Conservation (phyloP, 2,797 vertebrate species). For the Myotis planiceps region DNA sequence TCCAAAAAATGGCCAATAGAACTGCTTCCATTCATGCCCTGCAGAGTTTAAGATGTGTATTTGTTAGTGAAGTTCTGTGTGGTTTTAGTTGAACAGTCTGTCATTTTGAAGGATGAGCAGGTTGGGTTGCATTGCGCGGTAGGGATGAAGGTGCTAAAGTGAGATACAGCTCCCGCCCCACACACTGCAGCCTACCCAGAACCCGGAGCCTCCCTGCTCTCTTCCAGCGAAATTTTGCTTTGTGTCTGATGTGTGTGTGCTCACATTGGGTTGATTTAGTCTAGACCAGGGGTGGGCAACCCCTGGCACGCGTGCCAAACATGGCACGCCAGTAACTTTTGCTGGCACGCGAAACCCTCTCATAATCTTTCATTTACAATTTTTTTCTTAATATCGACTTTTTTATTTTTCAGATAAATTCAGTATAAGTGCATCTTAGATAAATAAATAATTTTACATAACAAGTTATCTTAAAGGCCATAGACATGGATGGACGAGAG, state of each 20-base stretch:
- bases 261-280: background rate
- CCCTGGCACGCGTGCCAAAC: no score
- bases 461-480: no score
- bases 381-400: no score
- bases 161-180: fast-evolving
- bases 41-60: background rate
- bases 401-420: no score
- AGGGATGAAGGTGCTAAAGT: background rate
- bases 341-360: no score
- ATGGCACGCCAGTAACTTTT: no score
- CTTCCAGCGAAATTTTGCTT: background rate
- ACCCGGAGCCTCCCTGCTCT: background rate
- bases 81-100: background rate
- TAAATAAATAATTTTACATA: no score
- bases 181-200: fast-evolving
- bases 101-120: background rate
- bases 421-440: no score
- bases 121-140: fast-evolving
- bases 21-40: background rate
- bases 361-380: no score
- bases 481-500: no score
- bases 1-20: background rate
- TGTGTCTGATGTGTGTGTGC: background rate
- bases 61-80: background rate
- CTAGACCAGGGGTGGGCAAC: background rate